phyloP scores from a whole-genome alignment of 2,113 vertebrate species.

The Bolborhynchus lineola region DNA sequence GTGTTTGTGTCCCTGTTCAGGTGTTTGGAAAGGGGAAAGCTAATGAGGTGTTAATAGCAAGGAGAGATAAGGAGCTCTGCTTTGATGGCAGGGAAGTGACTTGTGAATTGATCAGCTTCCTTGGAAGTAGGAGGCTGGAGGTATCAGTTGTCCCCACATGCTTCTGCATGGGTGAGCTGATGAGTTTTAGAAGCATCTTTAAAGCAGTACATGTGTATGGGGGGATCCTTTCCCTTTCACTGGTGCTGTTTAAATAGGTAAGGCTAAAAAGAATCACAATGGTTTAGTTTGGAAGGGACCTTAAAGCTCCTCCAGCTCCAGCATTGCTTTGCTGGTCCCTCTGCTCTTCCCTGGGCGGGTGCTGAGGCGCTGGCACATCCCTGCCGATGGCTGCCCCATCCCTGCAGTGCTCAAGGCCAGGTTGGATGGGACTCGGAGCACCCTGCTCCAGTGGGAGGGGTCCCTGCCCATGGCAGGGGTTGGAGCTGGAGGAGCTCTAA shows the following conservation, averaged over 20 bases:
- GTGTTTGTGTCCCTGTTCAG: neutral
- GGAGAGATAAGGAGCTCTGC: neutral
- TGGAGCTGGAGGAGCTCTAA: neutral
- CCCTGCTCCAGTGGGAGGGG: neutral
- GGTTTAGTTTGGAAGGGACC: neutral
- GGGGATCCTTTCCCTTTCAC: neutral
- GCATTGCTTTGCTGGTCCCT: no score
- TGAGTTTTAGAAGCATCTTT: neutral
- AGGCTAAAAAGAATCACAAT: neutral
- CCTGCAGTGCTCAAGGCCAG: no score
- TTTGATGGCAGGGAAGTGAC: neutral
- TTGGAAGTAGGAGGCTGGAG: neutral
- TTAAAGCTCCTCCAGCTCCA: neutral
- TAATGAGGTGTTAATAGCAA: neutral
- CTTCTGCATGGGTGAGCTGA: neutral
- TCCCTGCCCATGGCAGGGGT: neutral
- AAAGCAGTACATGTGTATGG: neutral
- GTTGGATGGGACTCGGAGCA: neutral
- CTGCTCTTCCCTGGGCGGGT: no score
- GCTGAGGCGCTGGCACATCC: no score
- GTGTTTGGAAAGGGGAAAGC: neutral
- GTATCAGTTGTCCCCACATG: neutral
- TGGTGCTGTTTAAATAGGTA: neutral
- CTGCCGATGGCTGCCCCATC: no score
- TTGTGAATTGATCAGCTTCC: neutral